These are phyloP conservation scores for Limenitis camilla DNA, from an alignment of 2,888 invertebrate species.

Conservation along the genomic window DNA sequence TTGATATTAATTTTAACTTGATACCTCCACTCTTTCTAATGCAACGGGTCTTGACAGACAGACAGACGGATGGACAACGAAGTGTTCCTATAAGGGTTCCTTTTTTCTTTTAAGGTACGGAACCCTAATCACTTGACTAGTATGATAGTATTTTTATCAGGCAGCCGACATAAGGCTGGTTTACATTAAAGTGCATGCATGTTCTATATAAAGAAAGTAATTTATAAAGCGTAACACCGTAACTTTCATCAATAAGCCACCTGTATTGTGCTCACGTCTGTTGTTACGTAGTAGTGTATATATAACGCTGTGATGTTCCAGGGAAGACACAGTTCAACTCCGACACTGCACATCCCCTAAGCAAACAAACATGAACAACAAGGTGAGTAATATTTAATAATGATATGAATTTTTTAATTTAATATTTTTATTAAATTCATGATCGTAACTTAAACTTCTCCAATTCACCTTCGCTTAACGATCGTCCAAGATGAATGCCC, in stretches of 20 bases:
- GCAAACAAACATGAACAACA: constrained; percentile 66
- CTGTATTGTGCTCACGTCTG: constrained; percentile 65
- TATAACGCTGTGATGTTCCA: constrained; percentile 49
- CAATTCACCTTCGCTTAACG: too few relatives aligned
- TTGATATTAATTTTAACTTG: too few relatives aligned
- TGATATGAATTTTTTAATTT: constrained; percentile 5
- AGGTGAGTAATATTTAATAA: constrained; percentile 43
- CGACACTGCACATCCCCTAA: constrained; percentile 56
- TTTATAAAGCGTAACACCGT: constrained; percentile 38
- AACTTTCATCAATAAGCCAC: constrained; percentile 66
- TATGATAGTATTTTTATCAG: constrained; percentile 1
- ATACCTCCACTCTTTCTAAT: too few relatives aligned
- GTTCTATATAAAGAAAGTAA: constrained; percentile 30
- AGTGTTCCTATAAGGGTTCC: too few relatives aligned
- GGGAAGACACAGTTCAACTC: constrained; percentile 54
- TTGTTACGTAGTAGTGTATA: constrained; percentile 59
- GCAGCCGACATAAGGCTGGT: constrained; percentile 5
- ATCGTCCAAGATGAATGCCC: too few relatives aligned
- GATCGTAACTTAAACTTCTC: too few relatives aligned
- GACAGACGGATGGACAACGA: too few relatives aligned
- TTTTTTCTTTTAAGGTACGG: too few relatives aligned
- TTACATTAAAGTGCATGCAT: constrained; percentile 16
- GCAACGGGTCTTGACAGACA: too few relatives aligned
- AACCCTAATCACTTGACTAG: too few relatives aligned
- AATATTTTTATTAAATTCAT: neutral